Conservation (phyloP, 2,888 invertebrate species). For the Ypsolopha sequella region DNA sequence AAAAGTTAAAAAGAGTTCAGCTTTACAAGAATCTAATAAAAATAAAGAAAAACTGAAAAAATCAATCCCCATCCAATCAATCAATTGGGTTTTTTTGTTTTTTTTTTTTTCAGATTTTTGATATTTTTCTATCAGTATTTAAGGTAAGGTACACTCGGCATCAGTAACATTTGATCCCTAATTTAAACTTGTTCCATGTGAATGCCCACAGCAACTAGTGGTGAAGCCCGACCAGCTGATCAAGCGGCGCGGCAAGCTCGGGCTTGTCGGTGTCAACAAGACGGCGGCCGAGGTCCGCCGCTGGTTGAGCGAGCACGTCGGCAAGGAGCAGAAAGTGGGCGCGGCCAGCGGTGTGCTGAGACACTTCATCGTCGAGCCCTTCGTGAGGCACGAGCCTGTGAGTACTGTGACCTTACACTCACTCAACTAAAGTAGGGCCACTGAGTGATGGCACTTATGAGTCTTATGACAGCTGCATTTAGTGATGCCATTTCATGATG, state of each 20-base stretch:
- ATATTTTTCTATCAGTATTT: too few relatives aligned
- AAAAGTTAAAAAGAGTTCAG: too few relatives aligned
- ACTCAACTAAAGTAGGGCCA: too few relatives aligned
- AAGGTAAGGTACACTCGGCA: background rate
- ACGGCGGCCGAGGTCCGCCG: constrained; percentile 81
- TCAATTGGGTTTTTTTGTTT: too few relatives aligned
- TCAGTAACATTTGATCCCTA: too few relatives aligned
- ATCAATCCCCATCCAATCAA: too few relatives aligned
- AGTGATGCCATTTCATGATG: too few relatives aligned
- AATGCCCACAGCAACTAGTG: constrained; percentile 80
- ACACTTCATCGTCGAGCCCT: constrained; percentile 97
- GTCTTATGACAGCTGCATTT: too few relatives aligned
- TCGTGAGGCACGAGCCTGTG: constrained; percentile 90
- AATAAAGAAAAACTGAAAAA: too few relatives aligned
- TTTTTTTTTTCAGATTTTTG: too few relatives aligned
- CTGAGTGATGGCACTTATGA: too few relatives aligned
- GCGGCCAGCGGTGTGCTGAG: constrained; percentile 89
- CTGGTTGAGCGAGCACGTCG: constrained; percentile 90
- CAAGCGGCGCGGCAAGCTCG: constrained; percentile 97
- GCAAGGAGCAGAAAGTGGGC: constrained; percentile 89
- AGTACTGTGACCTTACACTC: constrained; percentile 21
- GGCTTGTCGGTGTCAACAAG: constrained; percentile 95
- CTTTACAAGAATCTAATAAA: too few relatives aligned
- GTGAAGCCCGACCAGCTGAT: constrained; percentile 99
- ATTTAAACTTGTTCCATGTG: background rate